Evolutionary conservation across 2,888 invertebrate species (phyloP).

Genomic region (Drosophila eohydei): DNA sequence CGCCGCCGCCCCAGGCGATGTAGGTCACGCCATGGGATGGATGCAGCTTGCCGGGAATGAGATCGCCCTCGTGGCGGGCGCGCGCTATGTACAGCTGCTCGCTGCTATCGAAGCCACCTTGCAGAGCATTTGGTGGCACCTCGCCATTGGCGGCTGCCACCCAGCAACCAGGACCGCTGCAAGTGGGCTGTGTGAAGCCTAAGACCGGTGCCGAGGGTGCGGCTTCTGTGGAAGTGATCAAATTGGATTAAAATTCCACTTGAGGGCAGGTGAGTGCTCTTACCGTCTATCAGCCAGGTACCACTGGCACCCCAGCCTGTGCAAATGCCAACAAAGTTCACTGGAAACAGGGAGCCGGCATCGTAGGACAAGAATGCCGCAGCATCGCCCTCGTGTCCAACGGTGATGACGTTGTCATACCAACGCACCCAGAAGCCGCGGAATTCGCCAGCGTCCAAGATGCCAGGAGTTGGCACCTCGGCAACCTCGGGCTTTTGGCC

Average conservation of each 20-base stretch:
- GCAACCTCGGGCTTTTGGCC: conserved; percentile 90
- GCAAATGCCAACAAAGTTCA: conserved; percentile 92
- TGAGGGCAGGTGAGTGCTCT: conserved; percentile 15
- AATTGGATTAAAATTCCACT: not conserved
- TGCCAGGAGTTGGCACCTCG: conserved; percentile 89
- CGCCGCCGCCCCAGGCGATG: conserved; percentile 91
- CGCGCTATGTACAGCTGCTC: conserved; percentile 89
- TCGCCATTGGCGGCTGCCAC: conserved; percentile 87
- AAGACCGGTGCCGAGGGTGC: conserved; percentile 59
- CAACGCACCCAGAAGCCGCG: conserved; percentile 94
- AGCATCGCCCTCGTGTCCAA: conserved; percentile 90
- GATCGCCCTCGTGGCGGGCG: conserved; percentile 89
- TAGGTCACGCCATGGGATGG: conserved; percentile 90
- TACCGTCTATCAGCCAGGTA: conserved; percentile 93
- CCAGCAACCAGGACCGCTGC: conserved; percentile 86
- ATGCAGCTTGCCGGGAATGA: conserved; percentile 90
- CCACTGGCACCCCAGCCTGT: conserved; percentile 95
- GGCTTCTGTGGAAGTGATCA: conserved; percentile 65
- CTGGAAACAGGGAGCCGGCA: conserved; percentile 89
- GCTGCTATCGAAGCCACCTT: conserved; percentile 87
- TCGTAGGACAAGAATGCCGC: conserved; percentile 90
- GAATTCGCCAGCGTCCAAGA: conserved; percentile 90
- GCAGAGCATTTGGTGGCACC: conserved; percentile 90
- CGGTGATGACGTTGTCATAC: conserved; percentile 89
- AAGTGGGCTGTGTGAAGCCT: conserved; percentile 75